A percentile compares a stretch with the other conserved stretches of the same genome.
These are phyloP conservation scores for Cistogaster globosa DNA, from an alignment of 2,888 invertebrate genomes.

Conservation along the genomic window DNA sequence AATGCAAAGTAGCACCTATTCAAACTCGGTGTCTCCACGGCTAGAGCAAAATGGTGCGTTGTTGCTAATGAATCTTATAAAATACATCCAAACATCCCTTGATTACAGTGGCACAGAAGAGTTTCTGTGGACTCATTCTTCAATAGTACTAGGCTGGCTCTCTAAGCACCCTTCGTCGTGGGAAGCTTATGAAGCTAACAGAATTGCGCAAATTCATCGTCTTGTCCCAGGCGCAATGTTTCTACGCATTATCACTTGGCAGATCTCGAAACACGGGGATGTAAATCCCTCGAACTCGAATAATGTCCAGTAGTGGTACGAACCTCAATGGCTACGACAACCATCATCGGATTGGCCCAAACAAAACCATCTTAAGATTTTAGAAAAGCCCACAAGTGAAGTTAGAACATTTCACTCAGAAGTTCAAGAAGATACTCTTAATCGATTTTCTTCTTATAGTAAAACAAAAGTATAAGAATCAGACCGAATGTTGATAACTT, in stretches of 20 bases:
- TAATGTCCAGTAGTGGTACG: conserved; percentile 26
- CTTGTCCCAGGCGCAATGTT: neutral
- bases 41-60: conserved; percentile 5
- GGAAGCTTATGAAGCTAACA: conserved; percentile 2
- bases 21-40: conserved; percentile 10
- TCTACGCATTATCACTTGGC: conserved; percentile 4
- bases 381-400: neutral
- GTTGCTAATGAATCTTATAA: neutral
- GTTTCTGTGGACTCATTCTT: too few species aligned
- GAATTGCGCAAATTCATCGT: conserved; percentile 9
- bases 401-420: neutral
- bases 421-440: neutral
- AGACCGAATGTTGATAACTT: too few species aligned
- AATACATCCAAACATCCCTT: neutral
- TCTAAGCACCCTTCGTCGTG: conserved; percentile 6
- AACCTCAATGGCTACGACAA: conserved; percentile 1
- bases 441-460: neutral
- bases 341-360: conserved; percentile 19
- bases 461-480: neutral
- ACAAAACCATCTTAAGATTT: neutral
- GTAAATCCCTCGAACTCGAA: neutral
- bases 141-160: too few species aligned
- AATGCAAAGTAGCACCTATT: conserved; percentile 34
- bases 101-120: neutral
- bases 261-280: conserved; percentile 8